phyloP scores from a whole-genome alignment of 1,140 invertebrate species.

The Bombus waltoni region DNA sequence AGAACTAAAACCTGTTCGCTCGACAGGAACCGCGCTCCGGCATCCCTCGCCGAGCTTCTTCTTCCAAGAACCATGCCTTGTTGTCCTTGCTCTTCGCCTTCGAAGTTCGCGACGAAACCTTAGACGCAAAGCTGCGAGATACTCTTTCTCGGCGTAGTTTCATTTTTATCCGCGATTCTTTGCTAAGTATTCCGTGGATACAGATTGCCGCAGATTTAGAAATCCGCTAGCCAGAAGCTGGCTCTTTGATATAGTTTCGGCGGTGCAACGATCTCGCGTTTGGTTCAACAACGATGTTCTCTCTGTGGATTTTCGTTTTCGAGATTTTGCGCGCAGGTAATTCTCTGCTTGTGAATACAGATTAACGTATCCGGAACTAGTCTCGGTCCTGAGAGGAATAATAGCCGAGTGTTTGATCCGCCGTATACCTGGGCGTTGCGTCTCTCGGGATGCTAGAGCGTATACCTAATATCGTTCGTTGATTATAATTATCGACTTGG shows the following conservation, averaged over 20 bases:
- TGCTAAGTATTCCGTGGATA: neutral
- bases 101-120: neutral
- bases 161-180: neutral
- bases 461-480: neutral
- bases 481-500: neutral
- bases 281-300: too few relatives aligned
- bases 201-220: neutral
- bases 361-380: neutral
- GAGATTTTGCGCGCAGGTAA: neutral
- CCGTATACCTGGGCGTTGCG: neutral
- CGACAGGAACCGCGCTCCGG: neutral
- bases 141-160: neutral
- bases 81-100: too few relatives aligned
- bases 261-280: neutral
- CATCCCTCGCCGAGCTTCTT: neutral
- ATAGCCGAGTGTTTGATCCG: slow-evolving; percentile 12
- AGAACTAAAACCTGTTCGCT: slow-evolving; percentile 63
- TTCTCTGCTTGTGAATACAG: neutral
- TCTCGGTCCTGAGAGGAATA: neutral
- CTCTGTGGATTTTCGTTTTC: neutral
- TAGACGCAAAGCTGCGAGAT: too few relatives aligned
- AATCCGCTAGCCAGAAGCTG: neutral
- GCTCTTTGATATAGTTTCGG: neutral
- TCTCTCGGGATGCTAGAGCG: neutral
- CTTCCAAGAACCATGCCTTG: too few relatives aligned